Base-by-base conservation (phyloP, 1,140 invertebrate genomes). In the Ips typographus region DNA sequence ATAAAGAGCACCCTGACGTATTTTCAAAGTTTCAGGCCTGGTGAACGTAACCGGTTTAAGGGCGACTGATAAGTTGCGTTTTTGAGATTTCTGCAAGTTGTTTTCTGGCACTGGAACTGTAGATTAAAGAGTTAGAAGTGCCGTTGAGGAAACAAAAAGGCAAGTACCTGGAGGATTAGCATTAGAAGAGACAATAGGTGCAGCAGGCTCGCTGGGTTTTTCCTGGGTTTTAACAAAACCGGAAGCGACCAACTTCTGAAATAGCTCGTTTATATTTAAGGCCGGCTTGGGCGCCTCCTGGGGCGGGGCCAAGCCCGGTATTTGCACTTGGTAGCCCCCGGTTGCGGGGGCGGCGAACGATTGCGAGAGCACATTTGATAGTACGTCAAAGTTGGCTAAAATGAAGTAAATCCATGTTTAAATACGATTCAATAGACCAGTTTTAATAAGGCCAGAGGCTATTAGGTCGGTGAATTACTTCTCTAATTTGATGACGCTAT, bases 201-300 rank as follows among this genome's bases (percentile, higher is more conserved):
- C 22, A n/a, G n/a, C 38, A 22, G 0, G 5, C 40, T 52, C 49
- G 22, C 22, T 22, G 41, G 22, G 6, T 1, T 68, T 43, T 37
- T 73, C 49, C 49, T 64, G 68, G 40, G 81, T 82, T 1, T 84
- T 86, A 49, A 96, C 88, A 38, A 96, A 90, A n/a, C 94, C 94
- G 38, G 90, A 90, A 0, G 89, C 90, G 0, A 95, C 86, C 0
- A 96, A 80, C 78, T 93, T 93, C 69, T 91, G 88, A 75, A 94
- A 93, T 37, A 96, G 79, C 74, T 94, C 91, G 68, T 87, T 89
- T 41, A 95, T 89, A 77, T 94, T 91, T 38, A 75, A 7, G 1
- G 49, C 7, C 1, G 70, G 65, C 1, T 49, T 43, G 59, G 6
- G 78, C 77, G 3, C 80, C 74, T 3, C 6, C 42, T 59, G 52